Evolutionary conservation across 2,888 invertebrate species (phyloP), one percentile per base, ranked within the genome.

Genomic region (Acronicta alni): DNA sequence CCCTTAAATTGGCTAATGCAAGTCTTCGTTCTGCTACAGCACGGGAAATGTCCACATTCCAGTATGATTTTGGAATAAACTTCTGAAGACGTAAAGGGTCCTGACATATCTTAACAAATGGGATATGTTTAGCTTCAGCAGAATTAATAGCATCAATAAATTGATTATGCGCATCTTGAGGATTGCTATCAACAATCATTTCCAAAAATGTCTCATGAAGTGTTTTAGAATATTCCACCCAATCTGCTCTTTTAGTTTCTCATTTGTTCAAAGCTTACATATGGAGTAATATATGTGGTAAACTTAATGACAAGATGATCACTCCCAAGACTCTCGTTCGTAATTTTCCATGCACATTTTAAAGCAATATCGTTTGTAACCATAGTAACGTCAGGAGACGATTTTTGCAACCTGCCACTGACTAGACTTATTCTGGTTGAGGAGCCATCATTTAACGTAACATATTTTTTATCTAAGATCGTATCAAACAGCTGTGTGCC

Each of bases 11-110:
- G 1, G 67, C 17, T 2, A 79, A 37, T 1, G 73, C 69, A 15
- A 65, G 43, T 7, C 73, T 43, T 9, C 77, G 62, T 45, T 70
- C 47, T 8, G 73, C 75, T 8, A 79, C 65, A n/a, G 44, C 35
- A 56, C 61, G 69, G 2, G 79, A 79, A 14, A 79, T 23, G 2
- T 48, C 35, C 23, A 47, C 4, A 39, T 57, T 70, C 79, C 79
- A 82, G 46, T 77, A 82, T 8, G 63, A 48, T 58, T 77, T 78
- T 0, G 73, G 72, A 1, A 4, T 46, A 58, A 79, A 78, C 5
- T 58, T 67, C 16, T 4, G 42, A 5, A 9, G 14, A 38, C 3
- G 12, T 14, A 8, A 12, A 0, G 75, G 67, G 41, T 77, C 57
- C 15, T 45, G 14, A 49, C 59, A 52, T 8, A 44, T 16, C 12